Evolutionary conservation across 2,797 vertebrate genomes (phyloP).

Genomic region (Siniperca scherzeri): DNA sequence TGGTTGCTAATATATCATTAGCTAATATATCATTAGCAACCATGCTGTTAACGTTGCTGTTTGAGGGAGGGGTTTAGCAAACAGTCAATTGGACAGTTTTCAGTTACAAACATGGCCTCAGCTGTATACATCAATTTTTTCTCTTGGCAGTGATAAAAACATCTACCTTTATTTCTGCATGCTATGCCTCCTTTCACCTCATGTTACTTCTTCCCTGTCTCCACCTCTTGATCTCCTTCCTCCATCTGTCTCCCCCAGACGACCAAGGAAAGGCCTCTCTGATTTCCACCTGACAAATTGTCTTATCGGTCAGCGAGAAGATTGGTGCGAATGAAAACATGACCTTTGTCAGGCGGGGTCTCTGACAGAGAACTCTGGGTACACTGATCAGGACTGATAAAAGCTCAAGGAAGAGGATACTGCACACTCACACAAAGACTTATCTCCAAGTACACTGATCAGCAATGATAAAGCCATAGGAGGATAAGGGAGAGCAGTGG

Average conservation of each 20-base stretch:
- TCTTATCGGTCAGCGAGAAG: conserved; percentile 84
- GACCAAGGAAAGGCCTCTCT: conserved; percentile 84
- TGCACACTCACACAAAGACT: conserved; percentile 82
- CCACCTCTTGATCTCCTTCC: conserved; percentile 36
- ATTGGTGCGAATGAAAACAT: conserved; percentile 90
- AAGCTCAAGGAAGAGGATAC: conserved; percentile 81
- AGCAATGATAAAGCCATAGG: conserved; percentile 88
- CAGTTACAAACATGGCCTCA: background rate
- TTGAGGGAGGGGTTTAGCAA: background rate
- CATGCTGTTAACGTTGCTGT: background rate
- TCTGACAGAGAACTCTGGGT: conserved; percentile 72
- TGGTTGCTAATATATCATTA: background rate
- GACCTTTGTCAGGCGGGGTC: conserved; percentile 81
- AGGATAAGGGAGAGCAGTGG: conserved; percentile 90
- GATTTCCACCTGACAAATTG: conserved; percentile 90
- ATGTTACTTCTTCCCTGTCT: conserved; percentile 38
- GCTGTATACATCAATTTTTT: background rate
- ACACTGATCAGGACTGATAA: conserved; percentile 92
- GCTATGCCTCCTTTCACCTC: conserved; percentile 21
- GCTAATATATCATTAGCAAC: background rate
- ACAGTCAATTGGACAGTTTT: background rate
- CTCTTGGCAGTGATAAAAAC: conserved; percentile 10
- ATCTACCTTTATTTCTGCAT: conserved; percentile 3
- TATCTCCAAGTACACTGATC: conserved; percentile 92
- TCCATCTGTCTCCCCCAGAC: conserved; percentile 65